Base-by-base conservation (phyloP, 2,113 vertebrate species). In the Dipodomys spectabilis region DNA sequence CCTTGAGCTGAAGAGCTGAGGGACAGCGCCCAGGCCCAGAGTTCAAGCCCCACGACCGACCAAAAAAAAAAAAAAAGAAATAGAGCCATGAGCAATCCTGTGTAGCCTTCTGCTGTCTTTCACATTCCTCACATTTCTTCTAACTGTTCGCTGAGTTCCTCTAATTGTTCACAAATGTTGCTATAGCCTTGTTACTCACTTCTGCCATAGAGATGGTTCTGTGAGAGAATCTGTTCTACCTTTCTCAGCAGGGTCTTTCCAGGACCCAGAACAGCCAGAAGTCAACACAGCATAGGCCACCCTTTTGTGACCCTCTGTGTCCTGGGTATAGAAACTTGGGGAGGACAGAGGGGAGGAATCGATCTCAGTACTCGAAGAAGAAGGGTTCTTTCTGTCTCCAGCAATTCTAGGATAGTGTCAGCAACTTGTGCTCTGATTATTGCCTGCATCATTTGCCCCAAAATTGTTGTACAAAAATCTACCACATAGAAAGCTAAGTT, bases 371-470 rank as follows among this genome's bases (percentile, higher is more conserved):
- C 20, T 1, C 28, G n/a, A 71, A 90, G 32, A 23, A 71, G 64
- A 23, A 71, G 64, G 53, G 25, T 78, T 68, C 79, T 92, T 82
- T 74, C 74, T 92, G 86, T 75, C 39, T 81, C 86, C 49, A 91
- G 25, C 45, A 74, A 44, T 65, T 88, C 65, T 28, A 69, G 39
- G 6, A 62, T 74, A 90, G 77, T 71, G 88, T 81, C 39, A n/a
- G 67, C 60, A 69, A 22, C 78, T 45, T 30, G 57, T 64, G 92
- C 69, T 86, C 91, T 96, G 85, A 86, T 79, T 88, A 87, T 88
- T 69, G 49, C 32, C 15, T 72, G 89, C 84, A 82, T 92, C 35
- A 82, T 94, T 92, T 95, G 87, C 23, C 45, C 71, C 82, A 30
- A 82, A 93, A 73, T 68, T 60, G 62, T 22, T 62, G 15, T 23